Base-by-base conservation (phyloP, 2,888 invertebrate genomes). In the Helicoverpa assulta region DNA sequence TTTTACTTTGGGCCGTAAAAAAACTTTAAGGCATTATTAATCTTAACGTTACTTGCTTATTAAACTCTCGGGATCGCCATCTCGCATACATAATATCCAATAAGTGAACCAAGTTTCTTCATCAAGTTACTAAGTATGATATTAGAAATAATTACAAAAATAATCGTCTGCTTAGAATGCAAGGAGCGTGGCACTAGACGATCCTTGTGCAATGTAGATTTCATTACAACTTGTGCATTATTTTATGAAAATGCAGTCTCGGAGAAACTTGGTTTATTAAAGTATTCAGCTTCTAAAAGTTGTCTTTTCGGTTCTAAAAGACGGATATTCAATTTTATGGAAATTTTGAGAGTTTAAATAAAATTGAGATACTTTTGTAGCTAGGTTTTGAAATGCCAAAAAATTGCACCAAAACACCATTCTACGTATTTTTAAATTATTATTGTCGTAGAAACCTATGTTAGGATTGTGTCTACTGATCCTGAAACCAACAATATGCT, bases 61-160 rank as follows among this genome's bases (percentile, higher is more conserved):
- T 84, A 81, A 82, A 73, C 78, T 72, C 77, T 14, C 21, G 74
- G 71, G 78, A 63, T 57, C 26, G 47, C 73, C 70, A 67, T 65
- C 80, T 83, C 82, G 86, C 84, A 85, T 86, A 80, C 78, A 64
- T 78, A 85, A 84, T 80, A 78, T 74, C 78, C 67, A 70, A 81
- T 85, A 84, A 83, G 73, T 77, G 73, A 81, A 80, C 70, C 37
- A 73, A 82, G 70, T 83, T 81, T 75, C 73, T 76, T 81, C 83
- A 82, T 83, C 71, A 79, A 79, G 64, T 79, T 77, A 68, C 61
- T 79, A 80, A 84, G 79, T 68, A 60, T 76, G 78, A 80, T 79
- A 78, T 81, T 79, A 82, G 82, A 86, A 87, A 86, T 85, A 86
- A 85, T 86, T 86, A 87, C 70, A 81, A 85, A 87, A 86, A 86